phyloP scores from a whole-genome alignment of 2,888 invertebrate species.

The Acanthosepion pharaonis region DNA sequence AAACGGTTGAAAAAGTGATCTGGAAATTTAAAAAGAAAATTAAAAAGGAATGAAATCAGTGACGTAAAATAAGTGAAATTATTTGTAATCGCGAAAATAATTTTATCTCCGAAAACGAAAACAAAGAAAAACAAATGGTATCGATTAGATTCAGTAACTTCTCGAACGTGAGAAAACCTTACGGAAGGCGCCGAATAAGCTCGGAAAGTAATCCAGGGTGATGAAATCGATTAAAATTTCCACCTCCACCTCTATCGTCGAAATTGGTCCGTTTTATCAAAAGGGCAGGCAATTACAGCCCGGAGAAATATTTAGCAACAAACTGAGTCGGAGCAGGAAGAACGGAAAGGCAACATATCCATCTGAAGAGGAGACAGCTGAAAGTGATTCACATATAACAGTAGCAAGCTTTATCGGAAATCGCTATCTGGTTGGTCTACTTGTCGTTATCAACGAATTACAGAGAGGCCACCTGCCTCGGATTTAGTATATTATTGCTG shows the following conservation, averaged over 20 bases:
- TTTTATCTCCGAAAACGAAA: no score
- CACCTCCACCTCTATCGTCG: not conserved
- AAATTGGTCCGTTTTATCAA: not conserved
- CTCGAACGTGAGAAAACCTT: not conserved
- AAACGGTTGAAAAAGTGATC: no score
- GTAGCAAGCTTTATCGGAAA: not conserved
- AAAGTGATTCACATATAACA: not conserved
- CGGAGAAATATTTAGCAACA: not conserved
- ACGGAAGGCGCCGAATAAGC: not conserved
- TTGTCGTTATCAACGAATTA: not conserved
- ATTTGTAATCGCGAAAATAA: no score
- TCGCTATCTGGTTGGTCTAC: conserved; percentile 10
- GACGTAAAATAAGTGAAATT: no score
- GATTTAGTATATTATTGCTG: not conserved
- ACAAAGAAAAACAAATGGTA: no score
- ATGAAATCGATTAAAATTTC: not conserved
- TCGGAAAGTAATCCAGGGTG: not conserved
- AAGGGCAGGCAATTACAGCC: not conserved
- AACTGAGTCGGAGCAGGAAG: not conserved
- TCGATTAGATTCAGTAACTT: not conserved
- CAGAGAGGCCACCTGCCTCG: not conserved
- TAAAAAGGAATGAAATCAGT: no score
- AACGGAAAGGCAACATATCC: not conserved
- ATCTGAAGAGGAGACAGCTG: not conserved
- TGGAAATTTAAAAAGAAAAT: no score